These are phyloP conservation scores for Calycopis cecrops DNA, from an alignment of 1,140 invertebrate genomes.

Conservation along the genomic window DNA sequence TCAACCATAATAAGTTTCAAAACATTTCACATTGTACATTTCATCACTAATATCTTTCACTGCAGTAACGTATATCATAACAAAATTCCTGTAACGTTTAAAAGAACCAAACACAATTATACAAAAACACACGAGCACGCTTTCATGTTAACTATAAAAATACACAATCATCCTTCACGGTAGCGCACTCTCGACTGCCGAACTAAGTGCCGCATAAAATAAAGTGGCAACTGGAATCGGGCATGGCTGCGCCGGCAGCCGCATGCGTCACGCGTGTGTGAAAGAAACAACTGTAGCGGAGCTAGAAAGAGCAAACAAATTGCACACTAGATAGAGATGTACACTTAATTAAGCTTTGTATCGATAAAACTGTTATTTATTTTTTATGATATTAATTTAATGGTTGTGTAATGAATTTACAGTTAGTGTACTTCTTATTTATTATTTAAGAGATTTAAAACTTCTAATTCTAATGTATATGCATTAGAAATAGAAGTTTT, in stretches of 20 bases:
- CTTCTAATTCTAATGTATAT: too few species aligned
- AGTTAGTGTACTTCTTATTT: too few species aligned
- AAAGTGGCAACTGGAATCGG: conserved; percentile 4
- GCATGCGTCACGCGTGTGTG: conserved; percentile 30
- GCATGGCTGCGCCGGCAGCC: conserved; percentile 12
- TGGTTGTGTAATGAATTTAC: too few species aligned
- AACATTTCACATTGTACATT: conserved; percentile 14
- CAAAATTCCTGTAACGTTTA: background rate
- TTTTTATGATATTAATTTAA: too few species aligned
- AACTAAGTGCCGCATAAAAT: conserved; percentile 1
- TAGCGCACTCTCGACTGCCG: conserved; percentile 3
- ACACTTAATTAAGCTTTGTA: background rate
- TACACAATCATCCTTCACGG: conserved; percentile 19
- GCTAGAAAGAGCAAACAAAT: conserved; percentile 34
- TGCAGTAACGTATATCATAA: background rate
- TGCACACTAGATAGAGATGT: conserved; percentile 26
- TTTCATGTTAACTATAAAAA: conserved; percentile 15
- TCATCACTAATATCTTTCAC: background rate
- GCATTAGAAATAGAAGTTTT: too few species aligned
- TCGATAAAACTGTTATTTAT: conserved; percentile 4
- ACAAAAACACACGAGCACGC: background rate
- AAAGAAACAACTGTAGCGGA: conserved; percentile 35
- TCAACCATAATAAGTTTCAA: conserved; percentile 38
- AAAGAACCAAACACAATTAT: background rate
- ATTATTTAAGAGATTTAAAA: too few species aligned